Conservation (phyloP, 2,797 vertebrate genomes). For the Crypturellus tataupa region DNA sequence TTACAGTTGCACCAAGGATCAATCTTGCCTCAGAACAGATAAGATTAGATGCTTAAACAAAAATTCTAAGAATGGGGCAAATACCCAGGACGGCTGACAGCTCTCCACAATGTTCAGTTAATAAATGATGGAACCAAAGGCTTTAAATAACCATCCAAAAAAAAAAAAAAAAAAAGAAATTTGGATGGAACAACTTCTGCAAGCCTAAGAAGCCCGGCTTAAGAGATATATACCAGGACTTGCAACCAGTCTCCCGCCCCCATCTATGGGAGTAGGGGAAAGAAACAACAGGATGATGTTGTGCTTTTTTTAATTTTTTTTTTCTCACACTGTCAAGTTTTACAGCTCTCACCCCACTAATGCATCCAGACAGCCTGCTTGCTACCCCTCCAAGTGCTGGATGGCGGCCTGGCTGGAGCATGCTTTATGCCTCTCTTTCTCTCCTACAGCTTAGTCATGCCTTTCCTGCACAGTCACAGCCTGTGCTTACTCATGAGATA, state of each 20-base stretch:
- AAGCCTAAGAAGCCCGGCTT: neutral
- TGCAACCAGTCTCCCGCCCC: neutral
- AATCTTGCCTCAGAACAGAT: neutral
- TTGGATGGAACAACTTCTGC: neutral
- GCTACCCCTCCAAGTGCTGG: neutral
- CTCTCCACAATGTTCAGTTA: neutral
- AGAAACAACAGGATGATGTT: neutral
- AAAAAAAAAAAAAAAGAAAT: neutral
- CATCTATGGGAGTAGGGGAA: rapidly evolving
- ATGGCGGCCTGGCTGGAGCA: neutral
- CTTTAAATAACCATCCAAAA: too few species aligned
- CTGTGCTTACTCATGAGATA: neutral
- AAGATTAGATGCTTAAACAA: neutral
- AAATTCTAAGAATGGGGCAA: neutral
- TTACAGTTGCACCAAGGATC: neutral
- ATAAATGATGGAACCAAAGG: neutral
- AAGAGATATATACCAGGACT: neutral
- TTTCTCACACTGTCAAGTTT: neutral
- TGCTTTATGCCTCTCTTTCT: neutral
- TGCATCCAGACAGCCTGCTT: neutral
- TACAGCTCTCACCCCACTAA: neutral
- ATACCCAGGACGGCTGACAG: neutral
- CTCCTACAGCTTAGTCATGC: neutral
- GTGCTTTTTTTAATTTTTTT: neutral
- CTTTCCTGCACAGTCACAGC: neutral